These are phyloP conservation scores for Pangasianodon gigas DNA, from an alignment of 2,113 vertebrate genomes.

Conservation along the genomic window DNA sequence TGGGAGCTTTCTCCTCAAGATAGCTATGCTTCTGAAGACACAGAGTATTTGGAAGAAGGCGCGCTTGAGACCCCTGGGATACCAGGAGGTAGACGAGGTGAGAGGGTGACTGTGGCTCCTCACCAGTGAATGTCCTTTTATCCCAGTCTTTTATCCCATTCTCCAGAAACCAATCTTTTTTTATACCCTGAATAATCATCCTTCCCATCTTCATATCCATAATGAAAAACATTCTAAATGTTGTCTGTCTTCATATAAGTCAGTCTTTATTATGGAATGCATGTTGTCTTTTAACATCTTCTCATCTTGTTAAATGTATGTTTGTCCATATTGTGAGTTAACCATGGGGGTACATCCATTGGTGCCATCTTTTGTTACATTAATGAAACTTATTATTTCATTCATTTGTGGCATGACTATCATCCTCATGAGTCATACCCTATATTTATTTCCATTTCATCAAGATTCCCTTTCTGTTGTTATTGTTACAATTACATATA, in stretches of 20 bases:
- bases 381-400: conserved; percentile 27
- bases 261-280: conserved; percentile 50
- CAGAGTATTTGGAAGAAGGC: conserved; percentile 71
- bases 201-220: conserved; percentile 53
- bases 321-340: conserved; percentile 44
- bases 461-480: neutral
- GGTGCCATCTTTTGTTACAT: conserved; percentile 19
- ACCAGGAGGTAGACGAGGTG: conserved; percentile 81
- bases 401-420: conserved; percentile 48
- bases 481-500: neutral
- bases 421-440: conserved; percentile 34
- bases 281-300: conserved; percentile 49
- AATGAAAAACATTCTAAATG: conserved; percentile 44
- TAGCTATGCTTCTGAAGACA: conserved; percentile 71
- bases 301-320: conserved; percentile 41
- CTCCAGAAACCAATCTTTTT: conserved; percentile 58
- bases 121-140: conserved; percentile 57
- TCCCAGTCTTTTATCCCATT: conserved; percentile 50
- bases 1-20: conserved; percentile 73
- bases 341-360: conserved; percentile 26
- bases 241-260: conserved; percentile 51
- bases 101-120: conserved; percentile 71
- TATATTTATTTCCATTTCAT: conserved; percentile 20
- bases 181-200: conserved; percentile 67
- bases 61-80: conserved; percentile 79